Evolutionary conservation across 1,140 invertebrate genomes (phyloP).

Genomic region (Oryzaephilus surinamensis): DNA sequence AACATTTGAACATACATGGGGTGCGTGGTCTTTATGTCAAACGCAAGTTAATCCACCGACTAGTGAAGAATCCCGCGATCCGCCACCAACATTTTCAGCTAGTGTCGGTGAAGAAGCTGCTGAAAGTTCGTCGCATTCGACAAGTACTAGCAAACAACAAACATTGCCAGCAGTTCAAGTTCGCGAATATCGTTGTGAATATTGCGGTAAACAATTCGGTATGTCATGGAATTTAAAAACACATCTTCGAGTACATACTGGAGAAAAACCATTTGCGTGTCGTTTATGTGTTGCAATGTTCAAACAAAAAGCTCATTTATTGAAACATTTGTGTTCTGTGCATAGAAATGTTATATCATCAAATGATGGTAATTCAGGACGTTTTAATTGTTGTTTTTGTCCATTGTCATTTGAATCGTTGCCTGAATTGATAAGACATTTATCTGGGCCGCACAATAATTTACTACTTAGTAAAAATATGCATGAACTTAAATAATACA

Average conservation of each 20-base stretch:
- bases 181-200: constrained; percentile 73
- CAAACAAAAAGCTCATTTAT: constrained; percentile 74
- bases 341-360: constrained; percentile 72
- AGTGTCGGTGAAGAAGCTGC: constrained; percentile 38
- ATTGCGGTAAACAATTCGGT: constrained; percentile 79
- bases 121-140: constrained; percentile 38
- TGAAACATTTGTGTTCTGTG: constrained; percentile 77
- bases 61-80: constrained; percentile 34
- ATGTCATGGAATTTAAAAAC: constrained; percentile 86
- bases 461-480: constrained; percentile 75
- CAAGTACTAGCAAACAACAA: constrained; percentile 39
- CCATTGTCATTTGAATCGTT: constrained; percentile 70
- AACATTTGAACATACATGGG: constrained; percentile 45
- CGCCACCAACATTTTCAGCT: constrained; percentile 37
- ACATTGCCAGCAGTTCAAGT: constrained; percentile 45
- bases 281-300: constrained; percentile 79
- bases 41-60: constrained; percentile 43
- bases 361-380: constrained; percentile 54
- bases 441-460: constrained; percentile 77
- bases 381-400: constrained; percentile 78
- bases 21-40: constrained; percentile 55
- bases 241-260: constrained; percentile 72
- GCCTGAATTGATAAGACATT: constrained; percentile 71
- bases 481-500: constrained; percentile 51
- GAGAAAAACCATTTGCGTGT: constrained; percentile 80